These are phyloP conservation scores for Molossus molossus DNA, from an alignment of 2,797 vertebrate species.

Conservation along the genomic window DNA sequence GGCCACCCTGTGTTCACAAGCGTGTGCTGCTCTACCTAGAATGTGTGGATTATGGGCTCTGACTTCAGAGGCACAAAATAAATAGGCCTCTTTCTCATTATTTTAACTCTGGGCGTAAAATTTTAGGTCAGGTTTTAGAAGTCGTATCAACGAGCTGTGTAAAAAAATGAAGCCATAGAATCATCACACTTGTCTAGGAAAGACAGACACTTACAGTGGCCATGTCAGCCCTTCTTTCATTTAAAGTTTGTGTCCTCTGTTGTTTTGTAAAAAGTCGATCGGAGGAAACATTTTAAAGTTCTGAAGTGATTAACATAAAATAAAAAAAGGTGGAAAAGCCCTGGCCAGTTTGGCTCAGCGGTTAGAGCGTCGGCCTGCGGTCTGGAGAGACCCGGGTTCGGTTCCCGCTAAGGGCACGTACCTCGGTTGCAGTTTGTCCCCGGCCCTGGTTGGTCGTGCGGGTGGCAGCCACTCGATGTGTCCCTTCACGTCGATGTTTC, in stretches of 20 bases:
- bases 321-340: no score
- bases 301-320: constrained; percentile 14
- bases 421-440: no score
- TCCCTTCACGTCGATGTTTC: no score
- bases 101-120: constrained; percentile 46
- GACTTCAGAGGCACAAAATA: constrained; percentile 57
- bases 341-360: no score
- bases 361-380: no score
- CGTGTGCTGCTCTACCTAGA: neutral
- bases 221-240: neutral
- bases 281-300: constrained; percentile 42
- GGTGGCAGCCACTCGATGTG: no score
- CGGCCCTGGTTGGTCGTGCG: no score
- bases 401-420: no score
- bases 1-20: neutral
- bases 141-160: neutral
- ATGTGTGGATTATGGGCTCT: constrained; percentile 4
- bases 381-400: no score
- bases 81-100: constrained; percentile 13
- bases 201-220: neutral
- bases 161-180: constrained; percentile 51
- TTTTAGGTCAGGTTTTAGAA: constrained; percentile 6
- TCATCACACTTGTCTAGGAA: constrained; percentile 28
- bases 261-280: constrained; percentile 50
- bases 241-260: constrained; percentile 40